Evolutionary conservation across 2,888 invertebrate genomes (phyloP), one percentile per base, ranked within the genome.

Genomic region (Rhopalosiphum nymphaeae): DNA sequence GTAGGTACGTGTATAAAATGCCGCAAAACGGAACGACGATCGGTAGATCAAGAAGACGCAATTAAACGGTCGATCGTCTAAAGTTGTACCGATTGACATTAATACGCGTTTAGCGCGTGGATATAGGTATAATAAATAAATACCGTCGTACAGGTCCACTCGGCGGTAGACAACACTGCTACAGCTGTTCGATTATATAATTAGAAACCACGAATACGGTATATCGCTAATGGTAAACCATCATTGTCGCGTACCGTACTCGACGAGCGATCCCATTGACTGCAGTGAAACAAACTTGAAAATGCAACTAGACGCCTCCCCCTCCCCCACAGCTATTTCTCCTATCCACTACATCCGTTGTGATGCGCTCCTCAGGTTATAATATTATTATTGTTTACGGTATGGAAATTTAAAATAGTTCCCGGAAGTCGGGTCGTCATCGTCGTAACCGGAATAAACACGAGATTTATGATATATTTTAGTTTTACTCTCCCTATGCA

Each of bases 111-210:
- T 78, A 78, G 36, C 36, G 78, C 36, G 21, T 36, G 78, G 21
- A 9, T 78, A 61, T 61, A 91, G 56, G 44, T 92, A 87, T 61
- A 61, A 11, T 21, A 91, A 26, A 88, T 26, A 36, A 56, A 36
- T 53, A 57, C 42, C 36, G 36, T 42, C 36, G 78, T 49, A 56
- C 46, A 56, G 86, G 49, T 86, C 85, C 42, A 42, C 67, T 91
- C 44, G 25, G n/a, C 88, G 26, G 13, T 87, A 87, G 29, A 87
- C 46, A 25, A 36, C 16, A 84, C 78, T n/a, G 53, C 21, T 26
- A 87, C 92, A 92, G 92, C 88, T 89, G 89, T 89, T 94, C n/a
- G 53, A 94, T 94, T 91, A 87, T 94, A 94, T 94, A 94, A 94
- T 94, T 94, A 94, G 94, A 94, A 94, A 94, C 91, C 91, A 86